Evolutionary conservation across 2,113 vertebrate genomes (phyloP).

Genomic region (Butastur rufipennis): DNA sequence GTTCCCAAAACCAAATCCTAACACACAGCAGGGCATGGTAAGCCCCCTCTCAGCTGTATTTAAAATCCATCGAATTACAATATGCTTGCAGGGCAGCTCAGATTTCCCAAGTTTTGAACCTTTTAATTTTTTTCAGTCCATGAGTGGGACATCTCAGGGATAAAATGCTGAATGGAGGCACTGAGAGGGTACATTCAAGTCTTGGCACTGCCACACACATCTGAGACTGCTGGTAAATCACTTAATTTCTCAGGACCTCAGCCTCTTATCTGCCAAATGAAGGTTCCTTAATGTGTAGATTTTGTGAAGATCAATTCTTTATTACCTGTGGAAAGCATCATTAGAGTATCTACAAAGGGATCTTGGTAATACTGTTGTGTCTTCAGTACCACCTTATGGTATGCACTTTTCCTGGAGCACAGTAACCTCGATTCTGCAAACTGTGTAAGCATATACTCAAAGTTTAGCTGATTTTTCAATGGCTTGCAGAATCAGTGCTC

Average conservation of each 20-base stretch:
- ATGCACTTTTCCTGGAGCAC: background rate
- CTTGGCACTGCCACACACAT: background rate
- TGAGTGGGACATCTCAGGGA: background rate
- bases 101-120: background rate
- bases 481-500: background rate
- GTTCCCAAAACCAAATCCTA: background rate
- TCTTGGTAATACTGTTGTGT: background rate
- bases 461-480: background rate
- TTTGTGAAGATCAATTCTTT: background rate
- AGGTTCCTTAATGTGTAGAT: background rate
- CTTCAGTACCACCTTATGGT: background rate
- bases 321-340: background rate
- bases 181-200: accelerated
- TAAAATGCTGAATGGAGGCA: background rate
- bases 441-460: background rate
- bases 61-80: background rate
- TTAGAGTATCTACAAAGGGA: background rate
- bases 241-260: background rate
- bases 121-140: background rate
- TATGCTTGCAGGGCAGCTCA: background rate
- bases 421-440: background rate
- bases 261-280: background rate
- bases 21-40: background rate
- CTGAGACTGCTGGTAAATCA: background rate
- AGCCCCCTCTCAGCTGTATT: background rate